A percentile compares a stretch with the other conserved stretches of the same genome.
phyloP scores from a whole-genome alignment of 2,888 invertebrate species.

The Alloscopus bannaensis region DNA sequence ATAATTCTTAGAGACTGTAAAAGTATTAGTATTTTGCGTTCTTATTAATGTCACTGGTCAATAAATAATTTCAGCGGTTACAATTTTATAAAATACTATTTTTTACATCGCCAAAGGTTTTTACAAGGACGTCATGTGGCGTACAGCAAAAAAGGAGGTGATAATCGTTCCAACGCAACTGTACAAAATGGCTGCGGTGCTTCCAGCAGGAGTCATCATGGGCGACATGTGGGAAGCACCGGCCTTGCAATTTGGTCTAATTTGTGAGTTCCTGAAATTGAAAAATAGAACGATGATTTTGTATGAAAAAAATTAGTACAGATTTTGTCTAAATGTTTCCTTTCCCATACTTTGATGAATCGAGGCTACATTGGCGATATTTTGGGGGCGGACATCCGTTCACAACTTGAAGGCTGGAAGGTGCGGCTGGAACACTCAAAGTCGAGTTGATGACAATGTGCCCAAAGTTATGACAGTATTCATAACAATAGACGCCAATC shows the following conservation, averaged over 20 bases:
- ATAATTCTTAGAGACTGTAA: too few species aligned
- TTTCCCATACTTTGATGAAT: background rate
- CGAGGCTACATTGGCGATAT: background rate
- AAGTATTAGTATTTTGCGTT: too few species aligned
- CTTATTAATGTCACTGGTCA: too few species aligned
- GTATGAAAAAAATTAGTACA: background rate
- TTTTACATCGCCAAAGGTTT: too few species aligned
- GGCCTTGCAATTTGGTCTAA: conserved; percentile 27
- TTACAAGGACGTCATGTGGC: too few species aligned
- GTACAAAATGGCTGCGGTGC: background rate
- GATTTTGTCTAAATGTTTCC: background rate
- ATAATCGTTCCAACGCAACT: background rate
- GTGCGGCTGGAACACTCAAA: conserved; percentile 10
- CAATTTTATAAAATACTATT: too few species aligned
- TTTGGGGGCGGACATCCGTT: conserved; percentile 20
- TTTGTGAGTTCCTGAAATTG: conserved; percentile 13
- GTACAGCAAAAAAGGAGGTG: too few species aligned
- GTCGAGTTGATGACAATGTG: conserved; percentile 24
- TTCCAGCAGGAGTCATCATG: background rate
- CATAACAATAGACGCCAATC: conserved; percentile 40
- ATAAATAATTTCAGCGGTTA: too few species aligned
- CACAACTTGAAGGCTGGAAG: background rate
- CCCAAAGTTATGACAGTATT: conserved; percentile 51
- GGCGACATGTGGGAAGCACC: conserved; percentile 16
- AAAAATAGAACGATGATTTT: background rate